These are phyloP conservation scores for Coranthus polyacanthus DNA, from an alignment of 2,797 vertebrate genomes.

Conservation along the genomic window DNA sequence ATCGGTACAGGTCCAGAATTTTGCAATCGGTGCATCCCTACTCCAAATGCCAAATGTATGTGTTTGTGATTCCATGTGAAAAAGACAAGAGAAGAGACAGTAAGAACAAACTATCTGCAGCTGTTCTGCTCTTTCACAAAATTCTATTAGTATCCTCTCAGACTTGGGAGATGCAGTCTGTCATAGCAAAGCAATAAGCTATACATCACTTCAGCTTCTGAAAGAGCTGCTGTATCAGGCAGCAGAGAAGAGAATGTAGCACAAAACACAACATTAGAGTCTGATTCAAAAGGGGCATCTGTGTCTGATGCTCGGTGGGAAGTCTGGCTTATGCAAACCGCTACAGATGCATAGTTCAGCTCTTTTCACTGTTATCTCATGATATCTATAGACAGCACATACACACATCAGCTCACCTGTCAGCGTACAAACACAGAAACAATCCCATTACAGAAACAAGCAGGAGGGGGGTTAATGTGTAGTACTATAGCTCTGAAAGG, in stretches of 20 bases:
- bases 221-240: background rate
- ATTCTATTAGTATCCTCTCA: background rate
- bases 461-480: background rate
- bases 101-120: too few relatives aligned
- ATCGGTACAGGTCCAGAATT: too few relatives aligned
- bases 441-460: background rate
- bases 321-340: background rate
- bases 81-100: too few relatives aligned
- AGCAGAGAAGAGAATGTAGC: constrained; percentile 2
- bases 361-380: background rate
- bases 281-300: constrained; percentile 13
- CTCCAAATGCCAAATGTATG: too few relatives aligned
- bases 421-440: background rate
- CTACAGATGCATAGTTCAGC: constrained; percentile 11
- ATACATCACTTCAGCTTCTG: constrained; percentile 1
- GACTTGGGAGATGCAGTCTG: background rate
- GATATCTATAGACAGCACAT: background rate
- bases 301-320: constrained; percentile 16
- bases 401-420: background rate
- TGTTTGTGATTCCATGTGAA: too few relatives aligned
- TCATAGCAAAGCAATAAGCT: background rate
- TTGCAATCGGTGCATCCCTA: too few relatives aligned
- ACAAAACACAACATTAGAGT: background rate
- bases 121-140: too few relatives aligned
- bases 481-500: too few relatives aligned